These are phyloP conservation scores for Pantala flavescens DNA, from an alignment of 1,140 invertebrate species.

Conservation along the genomic window DNA sequence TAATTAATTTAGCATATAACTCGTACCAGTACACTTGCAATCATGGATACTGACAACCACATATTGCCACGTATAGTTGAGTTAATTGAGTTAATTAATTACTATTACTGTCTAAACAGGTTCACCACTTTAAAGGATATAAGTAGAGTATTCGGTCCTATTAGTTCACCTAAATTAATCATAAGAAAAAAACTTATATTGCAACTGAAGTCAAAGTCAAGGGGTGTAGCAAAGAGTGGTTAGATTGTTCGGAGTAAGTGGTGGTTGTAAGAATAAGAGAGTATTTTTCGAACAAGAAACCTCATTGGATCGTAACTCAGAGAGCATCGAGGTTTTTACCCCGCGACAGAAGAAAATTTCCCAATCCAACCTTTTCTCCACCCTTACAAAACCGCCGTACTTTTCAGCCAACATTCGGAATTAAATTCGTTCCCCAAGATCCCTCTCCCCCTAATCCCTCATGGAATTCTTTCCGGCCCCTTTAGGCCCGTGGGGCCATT, in stretches of 20 bases:
- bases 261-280: neutral
- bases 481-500: neutral
- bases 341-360: neutral
- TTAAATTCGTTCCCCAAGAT: neutral
- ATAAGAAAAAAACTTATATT: too few species aligned
- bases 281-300: neutral
- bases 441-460: neutral
- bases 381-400: neutral
- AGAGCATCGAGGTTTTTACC: neutral
- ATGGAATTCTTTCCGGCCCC: neutral
- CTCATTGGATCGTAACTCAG: neutral
- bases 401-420: constrained; percentile 6
- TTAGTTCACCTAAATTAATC: too few species aligned
- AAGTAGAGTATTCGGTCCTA: too few species aligned
- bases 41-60: too few species aligned
- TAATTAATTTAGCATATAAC: too few species aligned
- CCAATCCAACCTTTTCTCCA: neutral
- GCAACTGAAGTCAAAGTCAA: too few species aligned
- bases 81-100: too few species aligned
- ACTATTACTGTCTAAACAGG: too few species aligned
- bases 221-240: too few species aligned
- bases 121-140: too few species aligned
- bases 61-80: too few species aligned
- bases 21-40: too few species aligned
- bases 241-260: neutral